Evolutionary conservation across 2,888 invertebrate species (phyloP).

Genomic region (Schrankia costaestrigalis): DNA sequence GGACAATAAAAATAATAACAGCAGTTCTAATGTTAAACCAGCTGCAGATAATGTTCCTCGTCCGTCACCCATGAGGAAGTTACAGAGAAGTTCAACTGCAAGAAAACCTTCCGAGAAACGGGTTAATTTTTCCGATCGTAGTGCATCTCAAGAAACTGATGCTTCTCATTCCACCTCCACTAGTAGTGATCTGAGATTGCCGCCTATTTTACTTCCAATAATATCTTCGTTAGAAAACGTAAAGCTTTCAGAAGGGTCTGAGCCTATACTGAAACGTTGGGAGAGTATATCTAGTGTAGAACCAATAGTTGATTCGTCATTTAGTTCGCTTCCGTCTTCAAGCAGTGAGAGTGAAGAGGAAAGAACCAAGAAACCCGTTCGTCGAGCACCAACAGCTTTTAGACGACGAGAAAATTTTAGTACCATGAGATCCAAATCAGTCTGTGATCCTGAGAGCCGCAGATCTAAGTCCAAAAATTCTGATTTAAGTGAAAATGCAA

Average conservation of each 20-base stretch:
- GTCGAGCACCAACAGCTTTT: conserved; percentile 64
- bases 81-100: conserved; percentile 72
- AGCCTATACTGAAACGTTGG: conserved; percentile 74
- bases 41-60: conserved; percentile 37
- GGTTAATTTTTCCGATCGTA: conserved; percentile 76
- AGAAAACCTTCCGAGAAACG: conserved; percentile 71
- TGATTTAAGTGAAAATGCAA: conserved; percentile 67
- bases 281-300: conserved; percentile 86
- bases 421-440: conserved; percentile 70
- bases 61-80: conserved; percentile 48
- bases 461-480: conserved; percentile 53
- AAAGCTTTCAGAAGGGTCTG: conserved; percentile 59
- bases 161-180: conserved; percentile 82
- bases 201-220: conserved; percentile 86
- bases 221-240: conserved; percentile 83
- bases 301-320: conserved; percentile 85
- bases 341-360: conserved; percentile 75
- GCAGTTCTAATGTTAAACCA: conserved; percentile 45
- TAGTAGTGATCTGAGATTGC: conserved; percentile 82
- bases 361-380: conserved; percentile 55
- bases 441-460: conserved; percentile 72
- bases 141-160: conserved; percentile 83
- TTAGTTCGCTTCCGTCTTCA: conserved; percentile 80
- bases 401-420: conserved; percentile 66
- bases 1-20: conserved; percentile 51